Evolutionary conservation across 2,797 vertebrate species (phyloP), one percentile per base, ranked within the genome.

Genomic region (Acomys russatus): DNA sequence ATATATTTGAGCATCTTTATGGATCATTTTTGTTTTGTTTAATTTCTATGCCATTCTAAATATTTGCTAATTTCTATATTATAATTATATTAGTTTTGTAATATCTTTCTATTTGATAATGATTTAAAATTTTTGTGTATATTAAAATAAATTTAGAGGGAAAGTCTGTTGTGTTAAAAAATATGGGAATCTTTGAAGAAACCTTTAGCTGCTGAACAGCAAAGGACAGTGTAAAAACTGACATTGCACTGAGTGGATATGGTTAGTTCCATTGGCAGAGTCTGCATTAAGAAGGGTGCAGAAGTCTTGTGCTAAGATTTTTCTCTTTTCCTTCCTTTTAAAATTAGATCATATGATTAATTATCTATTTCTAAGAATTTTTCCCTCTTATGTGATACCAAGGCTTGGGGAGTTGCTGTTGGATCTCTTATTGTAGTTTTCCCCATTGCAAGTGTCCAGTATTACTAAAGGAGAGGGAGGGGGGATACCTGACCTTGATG

Each of bases 31-130:
- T 44, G 4, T 77, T 28, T 11, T 30, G 4, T 3, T 77, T 77
- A 49, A 49, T 94, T 84, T 85, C 7, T 64, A 59, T 35, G 11
- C 49, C 49, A 90, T 12, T 85, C 12, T 79, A 91, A 94, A 74
- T 85, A 12, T 79, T 77, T 6, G 89, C 35, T 9, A 66, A 73
- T 88, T 73, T 17, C 23, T 9, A 85, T 2, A 51, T 7, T 66
- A 14, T 66, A 9, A 85, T 73, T 70, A 30, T 22, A 59, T 92
- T 71, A 64, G 30, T 12, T 88, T 87, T 85, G 56, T 79, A 90
- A 12, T 35, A 66, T 87, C 54, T 92, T 92, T 17, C 61, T 51
- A 25, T 92, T 90, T 91, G 56, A 56, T 78, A 85, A 89, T 22
- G 64, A 73, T 38, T 73, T 73, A 7, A n/a, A 38, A n/a, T 35